Evolutionary conservation across 2,888 invertebrate genomes (phyloP).

Genomic region (Microplitis manilae): DNA sequence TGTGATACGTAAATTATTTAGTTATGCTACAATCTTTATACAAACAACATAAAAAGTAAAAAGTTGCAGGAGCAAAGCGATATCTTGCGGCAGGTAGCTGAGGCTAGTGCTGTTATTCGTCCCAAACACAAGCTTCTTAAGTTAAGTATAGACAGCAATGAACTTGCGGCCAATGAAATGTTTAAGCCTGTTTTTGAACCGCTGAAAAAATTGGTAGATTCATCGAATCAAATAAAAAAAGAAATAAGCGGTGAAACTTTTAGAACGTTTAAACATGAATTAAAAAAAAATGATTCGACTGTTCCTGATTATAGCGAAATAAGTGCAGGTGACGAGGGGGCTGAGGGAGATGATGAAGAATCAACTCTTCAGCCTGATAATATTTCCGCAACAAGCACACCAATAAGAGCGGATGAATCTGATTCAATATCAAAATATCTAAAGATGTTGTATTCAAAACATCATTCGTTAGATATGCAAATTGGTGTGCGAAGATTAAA

Average conservation of each 20-base stretch:
- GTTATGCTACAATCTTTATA: constrained; percentile 2
- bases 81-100: constrained; percentile 47
- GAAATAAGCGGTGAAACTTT: constrained; percentile 5
- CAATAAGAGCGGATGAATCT: neutral
- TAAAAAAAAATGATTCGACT: neutral
- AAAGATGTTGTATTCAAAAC: constrained; percentile 32
- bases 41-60: constrained; percentile 32
- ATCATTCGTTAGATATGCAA: neutral
- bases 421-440: constrained; percentile 1
- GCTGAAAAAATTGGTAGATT: constrained; percentile 53
- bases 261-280: neutral
- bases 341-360: neutral
- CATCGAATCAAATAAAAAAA: constrained; percentile 25
- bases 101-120: constrained; percentile 47
- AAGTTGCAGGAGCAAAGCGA: constrained; percentile 14
- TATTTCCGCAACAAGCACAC: neutral
- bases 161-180: neutral
- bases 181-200: neutral
- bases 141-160: neutral
- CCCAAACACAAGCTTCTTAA: neutral
- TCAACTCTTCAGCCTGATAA: neutral
- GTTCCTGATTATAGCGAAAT: neutral
- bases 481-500: neutral
- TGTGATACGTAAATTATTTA: constrained; percentile 12
- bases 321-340: neutral